Evolutionary conservation across 35 echinoderm and acorn worm species (phyloP).

Genomic region (Chiridota heheva): DNA sequence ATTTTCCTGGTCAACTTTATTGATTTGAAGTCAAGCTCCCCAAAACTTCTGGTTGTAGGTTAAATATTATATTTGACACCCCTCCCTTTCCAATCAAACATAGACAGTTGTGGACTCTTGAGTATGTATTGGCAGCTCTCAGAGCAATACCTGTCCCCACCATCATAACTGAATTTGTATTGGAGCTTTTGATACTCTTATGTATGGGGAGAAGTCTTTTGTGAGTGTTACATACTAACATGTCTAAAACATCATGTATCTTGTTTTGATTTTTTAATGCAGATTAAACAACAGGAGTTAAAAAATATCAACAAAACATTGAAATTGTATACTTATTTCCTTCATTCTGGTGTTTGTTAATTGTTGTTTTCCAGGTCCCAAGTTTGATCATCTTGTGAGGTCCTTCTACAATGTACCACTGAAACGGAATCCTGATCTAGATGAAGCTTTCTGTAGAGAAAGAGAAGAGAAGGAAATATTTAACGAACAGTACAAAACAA

Average conservation of each 20-base stretch:
- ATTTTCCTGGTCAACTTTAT: too few species aligned
- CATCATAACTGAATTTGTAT: too few species aligned
- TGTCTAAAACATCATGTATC: not conserved
- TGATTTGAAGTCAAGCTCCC: too few species aligned
- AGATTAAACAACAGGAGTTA: not conserved
- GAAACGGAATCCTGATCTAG: constrained; percentile 46
- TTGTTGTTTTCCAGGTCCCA: not conserved
- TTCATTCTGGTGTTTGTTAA: not conserved
- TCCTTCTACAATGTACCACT: constrained; percentile 63
- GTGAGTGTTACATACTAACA: not conserved
- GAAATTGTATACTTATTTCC: not conserved
- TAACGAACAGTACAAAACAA: constrained; percentile 52
- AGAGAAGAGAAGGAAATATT: constrained; percentile 35
- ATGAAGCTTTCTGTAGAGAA: constrained; percentile 48
- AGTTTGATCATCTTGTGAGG: not conserved
- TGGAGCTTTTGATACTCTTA: too few species aligned
- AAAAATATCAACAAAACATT: not conserved
- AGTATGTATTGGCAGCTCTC: too few species aligned
- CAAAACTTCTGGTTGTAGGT: too few species aligned
- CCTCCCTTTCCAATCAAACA: too few species aligned
- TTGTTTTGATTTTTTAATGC: not conserved
- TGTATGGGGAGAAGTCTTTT: not conserved
- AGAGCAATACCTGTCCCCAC: too few species aligned
- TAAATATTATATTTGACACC: too few species aligned
- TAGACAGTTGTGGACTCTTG: too few species aligned